phyloP scores from a whole-genome alignment of 2,888 invertebrate genomes.

The Heteromurus nitidus region DNA sequence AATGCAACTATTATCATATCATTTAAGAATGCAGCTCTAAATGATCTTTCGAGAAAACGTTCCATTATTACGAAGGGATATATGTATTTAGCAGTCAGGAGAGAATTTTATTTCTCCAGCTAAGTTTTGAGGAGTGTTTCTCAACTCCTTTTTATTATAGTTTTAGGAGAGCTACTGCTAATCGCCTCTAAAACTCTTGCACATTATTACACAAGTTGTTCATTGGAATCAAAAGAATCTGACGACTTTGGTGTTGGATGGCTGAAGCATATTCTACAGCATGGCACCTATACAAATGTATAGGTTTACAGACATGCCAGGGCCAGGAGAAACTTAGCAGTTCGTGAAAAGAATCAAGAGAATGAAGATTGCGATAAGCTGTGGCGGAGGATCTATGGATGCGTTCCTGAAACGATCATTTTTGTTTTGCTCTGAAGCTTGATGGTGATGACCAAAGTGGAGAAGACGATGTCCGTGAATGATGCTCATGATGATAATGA shows the following conservation, averaged over 20 bases:
- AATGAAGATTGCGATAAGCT: constrained; percentile 18
- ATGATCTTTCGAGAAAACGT: neutral
- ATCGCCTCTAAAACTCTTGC: constrained; percentile 6
- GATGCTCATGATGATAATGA: constrained; percentile 30
- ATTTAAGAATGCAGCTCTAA: constrained; percentile 26
- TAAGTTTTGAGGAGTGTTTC: neutral
- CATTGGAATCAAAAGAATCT: neutral
- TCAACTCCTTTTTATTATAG: neutral
- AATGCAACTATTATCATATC: constrained; percentile 19
- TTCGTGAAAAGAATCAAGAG: neutral
- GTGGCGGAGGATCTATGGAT: constrained; percentile 15
- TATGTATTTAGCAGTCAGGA: neutral
- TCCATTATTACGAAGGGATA: neutral
- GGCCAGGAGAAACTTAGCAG: neutral
- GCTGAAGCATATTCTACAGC: no score
- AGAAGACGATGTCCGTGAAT: neutral
- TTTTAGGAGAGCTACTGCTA: constrained; percentile 24
- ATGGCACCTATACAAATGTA: no score
- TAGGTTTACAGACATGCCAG: neutral
- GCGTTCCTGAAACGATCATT: constrained; percentile 7
- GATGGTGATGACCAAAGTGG: constrained; percentile 8
- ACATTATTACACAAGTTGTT: neutral
- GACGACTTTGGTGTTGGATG: no score
- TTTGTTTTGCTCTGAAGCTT: no score
- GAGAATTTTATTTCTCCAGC: constrained; percentile 1